Evolutionary conservation across 2,113 vertebrate species (phyloP), one percentile per base, ranked within the genome.

Genomic region (Pteropus alecto): DNA sequence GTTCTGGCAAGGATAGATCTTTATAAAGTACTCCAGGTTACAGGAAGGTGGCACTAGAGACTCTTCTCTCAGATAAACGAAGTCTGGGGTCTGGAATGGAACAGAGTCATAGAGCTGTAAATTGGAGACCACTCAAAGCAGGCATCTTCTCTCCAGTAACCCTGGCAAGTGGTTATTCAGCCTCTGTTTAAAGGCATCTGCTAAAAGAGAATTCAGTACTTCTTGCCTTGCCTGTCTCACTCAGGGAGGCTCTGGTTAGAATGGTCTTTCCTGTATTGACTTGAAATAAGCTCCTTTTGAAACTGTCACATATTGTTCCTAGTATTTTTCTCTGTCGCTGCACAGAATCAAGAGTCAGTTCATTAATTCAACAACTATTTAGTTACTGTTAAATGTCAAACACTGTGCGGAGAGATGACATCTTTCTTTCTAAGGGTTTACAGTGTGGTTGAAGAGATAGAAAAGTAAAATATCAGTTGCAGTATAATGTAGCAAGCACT

Each of bases 41-140:
- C 95, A 98, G 87, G 83, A 98, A 98, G 96, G 90, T 97, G 97
- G 96, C 46, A 68, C 97, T 84, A 95, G 95, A 94, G 92, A 90
- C 60, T 93, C 82, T 96, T 86, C 35, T 83, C 79, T 95, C 28
- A 78, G 30, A 51, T 78, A 56, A 60, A 46, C 78, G 30, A 43
- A 30, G 28, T 58, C 35, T 71, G 12, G 60, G 13, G 33, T 77
- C 56, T 70, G 30, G 43, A 87, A 78, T 78, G 56, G 67, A 93
- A 46, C 24, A 84, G 46, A 46, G 61, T 79, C 16, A 60, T 9
- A 54, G 56, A 70, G 74, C 68, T 78, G 30, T 93, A 56, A 84
- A 79, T 19, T 76, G 73, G 51, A 95, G 96, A 93, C 96, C 89
- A 92, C 68, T 78, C 88, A 82, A 95, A 93, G 67, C 30, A 95